Evolutionary conservation across 2,113 vertebrate species (phyloP), one percentile per base, ranked within the genome.

Genomic region (Oriolus oriolus): DNA sequence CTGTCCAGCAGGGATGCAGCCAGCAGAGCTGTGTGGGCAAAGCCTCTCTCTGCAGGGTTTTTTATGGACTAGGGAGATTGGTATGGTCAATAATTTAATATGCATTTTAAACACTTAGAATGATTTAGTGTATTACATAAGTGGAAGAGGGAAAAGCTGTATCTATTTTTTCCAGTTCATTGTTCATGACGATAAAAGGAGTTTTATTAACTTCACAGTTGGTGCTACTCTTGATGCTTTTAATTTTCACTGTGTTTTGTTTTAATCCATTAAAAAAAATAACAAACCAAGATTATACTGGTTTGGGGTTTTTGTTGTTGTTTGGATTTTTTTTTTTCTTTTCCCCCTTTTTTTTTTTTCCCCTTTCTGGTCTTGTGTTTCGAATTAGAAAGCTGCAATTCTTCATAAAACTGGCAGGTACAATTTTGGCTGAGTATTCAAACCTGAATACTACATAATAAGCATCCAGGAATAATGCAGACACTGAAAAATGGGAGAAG

Each of bases 321-420:
- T n/a, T 69, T 77, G 9, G 18, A 13, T 11, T 13, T 30, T 45
- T 35, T 44, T 7, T 27, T 18, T 14, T 59, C n/a, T 8, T 4
- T 20, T 5, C 0, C 0, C 8, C 7, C 31, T 60, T 19, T n/a
- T n/a, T 18, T 14, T 59, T 39, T 8, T 4, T 20, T 5, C 0
- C 0, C 8, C 7, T n/a, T 60, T 19, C 20, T 66, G 4, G 6
- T 30, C 11, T 61, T 45, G 5, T 2, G 1, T 85, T 89, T 90
- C 17, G n/a, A 61, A 42, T 24, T 33, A 59, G 33, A 39, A 92
- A 60, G 14, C 9, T 70, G 39, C 4, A 65, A 19, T 81, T 89
- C 31, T 63, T 77, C n/a, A 18, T 64, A 57, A 60, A 88, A 60
- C 7, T 76, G 31, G 3, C 16, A 60, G 20, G 49, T 73, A 27